Conservation (phyloP, 2,797 vertebrate genomes). For the Scolopax bukidnonensis region DNA sequence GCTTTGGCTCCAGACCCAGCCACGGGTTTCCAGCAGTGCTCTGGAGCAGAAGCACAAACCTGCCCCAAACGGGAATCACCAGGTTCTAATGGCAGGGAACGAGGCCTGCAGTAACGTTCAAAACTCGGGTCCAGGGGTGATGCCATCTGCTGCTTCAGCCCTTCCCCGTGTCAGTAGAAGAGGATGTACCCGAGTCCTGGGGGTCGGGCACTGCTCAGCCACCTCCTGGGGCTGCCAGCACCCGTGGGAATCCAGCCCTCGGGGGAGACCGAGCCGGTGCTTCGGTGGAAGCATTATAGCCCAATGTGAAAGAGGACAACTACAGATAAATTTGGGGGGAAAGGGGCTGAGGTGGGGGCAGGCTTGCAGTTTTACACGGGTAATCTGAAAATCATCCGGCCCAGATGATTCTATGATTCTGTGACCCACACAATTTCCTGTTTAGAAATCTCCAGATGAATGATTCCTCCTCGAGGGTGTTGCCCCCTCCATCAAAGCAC, state of each 20-base stretch:
- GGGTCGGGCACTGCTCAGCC: not conserved
- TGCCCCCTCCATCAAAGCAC: not conserved
- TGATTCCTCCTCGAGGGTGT: not conserved
- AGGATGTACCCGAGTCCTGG: not conserved
- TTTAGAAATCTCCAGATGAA: not conserved
- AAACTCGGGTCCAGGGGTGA: not conserved
- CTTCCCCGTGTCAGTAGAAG: not conserved
- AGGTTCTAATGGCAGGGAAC: not conserved
- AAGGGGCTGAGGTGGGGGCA: rapidly evolving
- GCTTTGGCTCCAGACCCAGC: not conserved
- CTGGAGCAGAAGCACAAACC: not conserved
- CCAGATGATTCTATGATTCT: too few relatives aligned
- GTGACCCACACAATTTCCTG: not conserved
- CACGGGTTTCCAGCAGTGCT: not conserved
- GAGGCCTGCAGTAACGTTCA: not conserved
- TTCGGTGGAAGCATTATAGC: not conserved
- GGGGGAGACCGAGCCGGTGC: not conserved
- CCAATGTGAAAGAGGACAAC: not conserved
- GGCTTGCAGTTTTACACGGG: not conserved
- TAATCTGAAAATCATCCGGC: not conserved
- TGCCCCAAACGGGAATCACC: not conserved
- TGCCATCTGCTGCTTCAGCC: not conserved
- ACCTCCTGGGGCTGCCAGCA: rapidly evolving
- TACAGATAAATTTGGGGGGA: not conserved
- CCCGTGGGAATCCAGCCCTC: not conserved